phyloP scores from a whole-genome alignment of 2,888 invertebrate genomes.

The Xanthia togata region DNA sequence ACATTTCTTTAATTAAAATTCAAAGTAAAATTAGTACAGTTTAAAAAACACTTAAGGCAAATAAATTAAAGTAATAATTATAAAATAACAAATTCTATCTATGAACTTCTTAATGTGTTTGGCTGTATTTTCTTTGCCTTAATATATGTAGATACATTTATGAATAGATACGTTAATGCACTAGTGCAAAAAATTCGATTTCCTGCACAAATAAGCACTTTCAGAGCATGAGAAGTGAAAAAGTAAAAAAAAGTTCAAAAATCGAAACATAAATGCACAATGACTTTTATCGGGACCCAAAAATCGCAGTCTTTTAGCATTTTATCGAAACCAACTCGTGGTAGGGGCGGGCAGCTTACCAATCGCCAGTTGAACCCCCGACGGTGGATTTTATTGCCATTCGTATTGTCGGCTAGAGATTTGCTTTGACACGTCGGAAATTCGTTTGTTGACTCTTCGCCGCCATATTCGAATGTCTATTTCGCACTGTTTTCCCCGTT shows the following conservation, averaged over 20 bases:
- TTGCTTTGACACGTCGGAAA: constrained; percentile 88
- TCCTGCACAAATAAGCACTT: too few relatives aligned
- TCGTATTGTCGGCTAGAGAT: constrained; percentile 88
- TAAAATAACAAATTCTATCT: too few relatives aligned
- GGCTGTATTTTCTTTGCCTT: too few relatives aligned
- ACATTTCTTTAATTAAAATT: too few relatives aligned
- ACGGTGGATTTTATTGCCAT: constrained; percentile 88
- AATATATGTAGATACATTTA: too few relatives aligned
- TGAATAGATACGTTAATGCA: too few relatives aligned
- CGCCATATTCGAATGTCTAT: constrained; percentile 76
- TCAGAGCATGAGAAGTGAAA: too few relatives aligned
- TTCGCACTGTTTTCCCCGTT: constrained; percentile 69
- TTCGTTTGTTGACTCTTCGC: constrained; percentile 86
- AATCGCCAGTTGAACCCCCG: constrained; percentile 81
- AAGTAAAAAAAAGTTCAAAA: background rate
- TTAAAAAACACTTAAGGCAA: too few relatives aligned
- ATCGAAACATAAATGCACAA: background rate
- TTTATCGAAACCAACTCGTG: constrained; percentile 56
- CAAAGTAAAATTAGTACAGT: too few relatives aligned
- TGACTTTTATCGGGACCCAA: background rate
- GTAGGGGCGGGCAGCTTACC: constrained; percentile 83
- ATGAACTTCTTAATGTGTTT: too few relatives aligned
- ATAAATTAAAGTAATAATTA: too few relatives aligned
- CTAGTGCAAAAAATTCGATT: too few relatives aligned
- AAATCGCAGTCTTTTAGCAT: constrained; percentile 37